These are phyloP conservation scores for Tor tambroides DNA, from an alignment of 2,113 vertebrate genomes.

Conservation along the genomic window DNA sequence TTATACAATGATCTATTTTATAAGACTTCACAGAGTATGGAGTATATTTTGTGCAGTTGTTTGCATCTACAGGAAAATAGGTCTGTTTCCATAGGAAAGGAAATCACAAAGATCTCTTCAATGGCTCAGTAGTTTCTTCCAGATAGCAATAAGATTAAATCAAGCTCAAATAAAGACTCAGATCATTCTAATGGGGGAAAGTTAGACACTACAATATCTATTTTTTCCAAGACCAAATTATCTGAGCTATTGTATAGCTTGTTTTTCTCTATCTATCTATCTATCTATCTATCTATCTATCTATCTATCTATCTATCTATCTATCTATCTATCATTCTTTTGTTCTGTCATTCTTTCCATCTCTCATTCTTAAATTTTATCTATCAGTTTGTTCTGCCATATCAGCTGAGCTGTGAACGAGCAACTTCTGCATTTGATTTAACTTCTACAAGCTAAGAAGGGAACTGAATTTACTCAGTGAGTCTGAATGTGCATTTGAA, in stretches of 20 bases:
- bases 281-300: not conserved
- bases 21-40: not conserved
- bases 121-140: not conserved
- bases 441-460: not conserved
- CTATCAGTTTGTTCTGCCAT: not conserved
- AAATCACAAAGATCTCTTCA: not conserved
- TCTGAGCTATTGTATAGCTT: too few relatives aligned
- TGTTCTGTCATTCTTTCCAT: not conserved
- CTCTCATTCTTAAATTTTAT: not conserved
- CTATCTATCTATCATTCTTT: not conserved
- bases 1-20: not conserved
- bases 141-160: not conserved
- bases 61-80: conserved; percentile 19
- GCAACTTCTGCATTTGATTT: not conserved
- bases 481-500: not conserved
- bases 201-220: not conserved
- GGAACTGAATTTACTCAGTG: not conserved
- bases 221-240: not conserved
- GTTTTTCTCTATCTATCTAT: too few relatives aligned
- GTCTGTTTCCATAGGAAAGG: not conserved
- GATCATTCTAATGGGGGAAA: not conserved
- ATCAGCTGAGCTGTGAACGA: not conserved
- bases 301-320: not conserved
- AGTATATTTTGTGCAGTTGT: not conserved
- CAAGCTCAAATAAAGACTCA: not conserved